Evolutionary conservation across 2,888 invertebrate species (phyloP), one percentile per base, ranked within the genome.

Genomic region (Hirtodrosophila confusa): DNA sequence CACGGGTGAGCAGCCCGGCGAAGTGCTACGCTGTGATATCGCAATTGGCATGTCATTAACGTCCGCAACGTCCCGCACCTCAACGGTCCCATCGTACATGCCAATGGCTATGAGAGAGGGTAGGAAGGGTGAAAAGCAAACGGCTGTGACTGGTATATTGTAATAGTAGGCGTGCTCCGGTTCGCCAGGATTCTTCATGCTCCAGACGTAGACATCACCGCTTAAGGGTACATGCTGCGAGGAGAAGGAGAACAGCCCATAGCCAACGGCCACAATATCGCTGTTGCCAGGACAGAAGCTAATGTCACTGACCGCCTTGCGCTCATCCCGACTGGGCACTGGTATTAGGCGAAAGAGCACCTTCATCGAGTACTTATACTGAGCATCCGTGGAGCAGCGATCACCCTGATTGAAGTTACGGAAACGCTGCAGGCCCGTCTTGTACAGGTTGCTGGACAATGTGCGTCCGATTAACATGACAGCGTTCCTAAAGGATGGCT

Each of bases 191-290:
- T 96, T 97, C 90, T 97, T 95, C 1, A 95, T 94, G 85, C 94
- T 95, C 97, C 97, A 97, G 44, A 96, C 89, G 75, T 95, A 93
- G 0, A 97, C 93, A 17, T 95, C 86, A 0, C 97, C 97, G 0
- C 91, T 90, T 10, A 90, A 89, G 5, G 91, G 91, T 12, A 94
- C 94, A n/a, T 74, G 84, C 27, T 84, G 84, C 0, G 90, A 77
- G 0, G 93, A 93, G 84, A 94, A 94, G 27, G 93, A 93, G 77
- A 93, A 94, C 78, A 94, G 93, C 0, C 96, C 96, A 83, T 97
- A 96, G 7, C 93, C 95, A 0, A 95, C 95, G 0, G 96, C 96
- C 43, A 97, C 82, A 5, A 97, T 93, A 75, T 95, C 95, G 47
- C 93, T 90, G 82, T 95, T 95, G 3, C 89, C 90, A 0, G 93